Evolutionary conservation across 2,797 vertebrate genomes (phyloP), one percentile per base, ranked within the genome.

Genomic region (Microctenopoma lineatum): DNA sequence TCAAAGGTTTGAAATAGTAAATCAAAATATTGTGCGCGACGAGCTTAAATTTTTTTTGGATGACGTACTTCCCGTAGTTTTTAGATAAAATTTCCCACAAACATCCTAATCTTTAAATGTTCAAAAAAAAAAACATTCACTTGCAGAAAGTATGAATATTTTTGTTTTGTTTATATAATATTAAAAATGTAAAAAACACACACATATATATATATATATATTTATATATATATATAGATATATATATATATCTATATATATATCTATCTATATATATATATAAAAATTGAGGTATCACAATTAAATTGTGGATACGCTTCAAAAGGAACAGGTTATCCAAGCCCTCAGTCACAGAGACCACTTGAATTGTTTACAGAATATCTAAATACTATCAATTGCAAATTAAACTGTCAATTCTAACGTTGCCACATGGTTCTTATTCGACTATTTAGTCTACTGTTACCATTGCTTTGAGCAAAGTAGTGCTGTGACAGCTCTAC

Each of bases 61-160:
- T 38, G 14, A 58, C 29, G 38, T 42, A 60, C 16, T 45, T 48
- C 21, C 7, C 0, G 9, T 21, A 13, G 5, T 41, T 6, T 46
- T 5, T 8, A 14, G 1, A 4, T 10, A 34, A 34, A 34, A 47
- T 4, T 46, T 5, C 11, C 11, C 1, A 7, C n/a, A 47, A 25
- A 3, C 18, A 1, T 0, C 2, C n/a, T 48, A 6, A 16, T 47
- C 0, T 1, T 11, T 18, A 48, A 13, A 45, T 2, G 0, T 6
- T 26, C n/a, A n/a, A n/a, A n/a, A n/a, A 6, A 34, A 26, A 5
- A 16, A 29, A 15, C 15, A 5, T 39, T 16, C 7, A 38, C 3
- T 38, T 2, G 1, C 32, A 9, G 36, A 3, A 54, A 2, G 4
- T 5, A 21, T 21, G 21, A 21, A 21, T 21, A 21, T 21, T 21